A percentile compares a stretch with the other conserved stretches of the same genome.
phyloP scores from a whole-genome alignment of 2,888 invertebrate species.

The Caenorhabditis sp. region DNA sequence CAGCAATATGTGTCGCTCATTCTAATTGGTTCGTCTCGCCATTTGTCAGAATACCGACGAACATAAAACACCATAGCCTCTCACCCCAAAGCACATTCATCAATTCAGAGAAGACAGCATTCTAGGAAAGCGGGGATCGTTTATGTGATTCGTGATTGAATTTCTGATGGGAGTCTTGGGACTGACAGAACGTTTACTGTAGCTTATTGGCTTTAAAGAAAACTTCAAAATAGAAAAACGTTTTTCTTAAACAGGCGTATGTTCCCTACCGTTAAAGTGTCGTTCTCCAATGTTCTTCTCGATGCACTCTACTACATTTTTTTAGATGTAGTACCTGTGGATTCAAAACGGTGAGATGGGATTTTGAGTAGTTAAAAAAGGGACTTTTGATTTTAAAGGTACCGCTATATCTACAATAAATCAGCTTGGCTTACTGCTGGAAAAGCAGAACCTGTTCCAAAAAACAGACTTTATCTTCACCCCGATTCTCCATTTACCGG shows the following conservation, averaged over 20 bases:
- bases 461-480: constrained; percentile 90
- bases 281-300: constrained; percentile 89
- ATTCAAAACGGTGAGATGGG: constrained; percentile 83
- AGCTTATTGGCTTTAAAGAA: constrained; percentile 35
- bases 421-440: constrained; percentile 98
- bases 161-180: constrained; percentile 58
- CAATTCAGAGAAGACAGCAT: constrained; percentile 49
- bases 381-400: constrained; percentile 89
- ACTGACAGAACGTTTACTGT: constrained; percentile 20
- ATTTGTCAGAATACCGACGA: constrained; percentile 40
- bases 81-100: constrained; percentile 49
- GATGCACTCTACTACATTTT: constrained; percentile 90
- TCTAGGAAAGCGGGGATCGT: constrained; percentile 22
- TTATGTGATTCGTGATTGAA: constrained; percentile 52
- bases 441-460: constrained; percentile 85
- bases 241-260: constrained; percentile 93
- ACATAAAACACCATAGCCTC: constrained; percentile 42
- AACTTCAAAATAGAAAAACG: constrained; percentile 7
- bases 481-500: constrained; percentile 97
- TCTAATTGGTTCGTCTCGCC: constrained; percentile 49
- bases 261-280: constrained; percentile 97
- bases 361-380: constrained; percentile 83
- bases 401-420: constrained; percentile 98
- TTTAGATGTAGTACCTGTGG: constrained; percentile 97
- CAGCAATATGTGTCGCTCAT: constrained; percentile 53